Evolutionary conservation across 2,888 invertebrate species (phyloP).

Genomic region (Automeris io): DNA sequence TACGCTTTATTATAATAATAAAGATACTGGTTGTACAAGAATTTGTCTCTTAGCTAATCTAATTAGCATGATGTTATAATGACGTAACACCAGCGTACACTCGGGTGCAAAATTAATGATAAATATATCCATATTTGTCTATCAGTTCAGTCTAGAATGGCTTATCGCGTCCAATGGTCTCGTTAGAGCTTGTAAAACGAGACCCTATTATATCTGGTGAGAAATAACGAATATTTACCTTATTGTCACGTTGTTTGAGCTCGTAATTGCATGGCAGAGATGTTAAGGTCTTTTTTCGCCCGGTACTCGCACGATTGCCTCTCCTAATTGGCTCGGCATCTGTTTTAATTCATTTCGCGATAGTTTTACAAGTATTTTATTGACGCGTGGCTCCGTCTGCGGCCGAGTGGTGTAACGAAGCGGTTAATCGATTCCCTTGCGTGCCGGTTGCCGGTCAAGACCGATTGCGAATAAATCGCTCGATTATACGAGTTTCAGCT

Average conservation of each 20-base stretch:
- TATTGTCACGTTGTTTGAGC: conserved; percentile 30
- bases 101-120: conserved; percentile 65
- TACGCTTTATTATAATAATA: conserved; percentile 6
- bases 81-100: conserved; percentile 47
- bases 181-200: conserved; percentile 70
- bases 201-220: conserved; percentile 51
- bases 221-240: conserved; percentile 35
- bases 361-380: conserved; percentile 77
- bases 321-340: conserved; percentile 75
- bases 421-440: conserved; percentile 74
- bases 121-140: conserved; percentile 75
- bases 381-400: conserved; percentile 73
- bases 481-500: conserved; percentile 46
- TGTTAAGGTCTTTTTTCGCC: conserved; percentile 59
- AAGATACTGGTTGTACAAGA: conserved; percentile 18
- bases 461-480: conserved; percentile 44
- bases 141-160: conserved; percentile 63
- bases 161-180: conserved; percentile 62
- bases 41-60: conserved; percentile 49
- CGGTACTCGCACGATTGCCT: conserved; percentile 72
- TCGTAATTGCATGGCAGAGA: conserved; percentile 28
- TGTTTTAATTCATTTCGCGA: conserved; percentile 76
- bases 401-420: conserved; percentile 55
- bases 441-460: conserved; percentile 56
- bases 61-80: conserved; percentile 56